phyloP scores from a whole-genome alignment of 2,888 invertebrate species.

The Carabus problematicus region DNA sequence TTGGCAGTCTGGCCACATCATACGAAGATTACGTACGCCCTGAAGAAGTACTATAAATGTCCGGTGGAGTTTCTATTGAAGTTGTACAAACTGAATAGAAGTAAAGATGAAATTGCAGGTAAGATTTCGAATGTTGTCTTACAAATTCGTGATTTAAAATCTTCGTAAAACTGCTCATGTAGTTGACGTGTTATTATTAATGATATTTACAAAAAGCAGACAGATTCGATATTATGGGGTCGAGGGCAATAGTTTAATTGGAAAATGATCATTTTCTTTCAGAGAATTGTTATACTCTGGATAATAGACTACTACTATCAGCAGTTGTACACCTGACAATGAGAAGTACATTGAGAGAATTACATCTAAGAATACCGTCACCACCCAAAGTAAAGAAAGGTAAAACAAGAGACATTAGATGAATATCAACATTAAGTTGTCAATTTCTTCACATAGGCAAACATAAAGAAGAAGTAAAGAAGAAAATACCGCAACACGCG shows the following conservation, averaged over 20 bases:
- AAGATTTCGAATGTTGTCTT: not conserved
- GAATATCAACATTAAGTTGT: not conserved
- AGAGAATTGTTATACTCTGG: conserved; percentile 53
- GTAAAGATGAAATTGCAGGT: conserved; percentile 11
- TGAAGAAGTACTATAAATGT: conserved; percentile 52
- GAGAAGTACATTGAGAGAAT: conserved; percentile 54
- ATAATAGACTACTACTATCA: conserved; percentile 56
- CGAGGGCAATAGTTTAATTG: not conserved
- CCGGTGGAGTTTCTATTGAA: conserved; percentile 56
- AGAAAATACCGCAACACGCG: not conserved
- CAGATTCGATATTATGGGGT: not conserved
- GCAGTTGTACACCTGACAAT: conserved; percentile 56
- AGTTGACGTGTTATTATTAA: no score
- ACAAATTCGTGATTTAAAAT: no score
- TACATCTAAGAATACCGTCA: conserved; percentile 58
- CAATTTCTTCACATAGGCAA: not conserved
- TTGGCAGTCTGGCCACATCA: conserved; percentile 51
- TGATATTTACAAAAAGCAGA: no score
- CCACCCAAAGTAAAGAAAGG: conserved; percentile 48
- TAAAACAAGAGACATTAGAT: not conserved
- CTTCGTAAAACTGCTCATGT: no score
- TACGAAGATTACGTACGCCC: conserved; percentile 50
- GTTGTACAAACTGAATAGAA: conserved; percentile 51
- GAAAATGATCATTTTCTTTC: conserved; percentile 7
- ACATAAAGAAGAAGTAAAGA: conserved; percentile 44